These are phyloP conservation scores for Spodoptera exigua DNA, from an alignment of 2,888 invertebrate genomes.

Conservation along the genomic window DNA sequence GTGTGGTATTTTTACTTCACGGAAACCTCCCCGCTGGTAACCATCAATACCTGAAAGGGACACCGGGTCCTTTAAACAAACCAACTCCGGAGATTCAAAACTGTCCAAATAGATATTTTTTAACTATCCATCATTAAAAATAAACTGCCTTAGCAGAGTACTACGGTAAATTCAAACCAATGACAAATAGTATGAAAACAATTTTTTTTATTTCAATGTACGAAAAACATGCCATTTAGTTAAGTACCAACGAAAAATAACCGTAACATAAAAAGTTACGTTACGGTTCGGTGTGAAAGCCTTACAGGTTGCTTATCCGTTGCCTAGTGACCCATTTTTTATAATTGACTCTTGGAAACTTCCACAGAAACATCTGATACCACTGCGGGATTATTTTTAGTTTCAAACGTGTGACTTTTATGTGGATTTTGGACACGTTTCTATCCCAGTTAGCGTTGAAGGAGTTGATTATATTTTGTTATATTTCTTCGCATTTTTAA, in stretches of 20 bases:
- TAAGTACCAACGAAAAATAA: slow-evolving; percentile 11
- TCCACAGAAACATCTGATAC: slow-evolving; percentile 32
- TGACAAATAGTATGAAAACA: too few species aligned
- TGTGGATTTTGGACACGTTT: slow-evolving; percentile 7
- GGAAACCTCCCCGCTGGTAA: too few species aligned
- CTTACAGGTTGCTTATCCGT: slow-evolving; percentile 43
- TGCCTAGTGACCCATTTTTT: slow-evolving; percentile 48
- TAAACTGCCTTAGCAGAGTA: too few species aligned
- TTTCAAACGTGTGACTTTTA: slow-evolving; percentile 9
- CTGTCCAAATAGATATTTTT: too few species aligned
- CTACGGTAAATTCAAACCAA: too few species aligned
- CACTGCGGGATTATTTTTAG: slow-evolving; percentile 22
- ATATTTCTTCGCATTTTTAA: too few species aligned
- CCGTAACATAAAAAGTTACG: slow-evolving; percentile 29
- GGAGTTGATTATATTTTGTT: not conserved
- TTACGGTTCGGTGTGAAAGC: slow-evolving; percentile 8
- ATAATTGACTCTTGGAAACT: slow-evolving; percentile 49
- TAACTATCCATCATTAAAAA: too few species aligned
- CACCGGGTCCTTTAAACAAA: too few species aligned
- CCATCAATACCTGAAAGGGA: too few species aligned
- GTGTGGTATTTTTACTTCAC: too few species aligned
- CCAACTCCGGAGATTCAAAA: too few species aligned
- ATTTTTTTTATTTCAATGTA: not conserved
- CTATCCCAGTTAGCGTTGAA: slow-evolving; percentile 5
- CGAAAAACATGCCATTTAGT: not conserved